Conservation (phyloP, 2,888 invertebrate genomes). For the Pristionchus entomophagus region DNA sequence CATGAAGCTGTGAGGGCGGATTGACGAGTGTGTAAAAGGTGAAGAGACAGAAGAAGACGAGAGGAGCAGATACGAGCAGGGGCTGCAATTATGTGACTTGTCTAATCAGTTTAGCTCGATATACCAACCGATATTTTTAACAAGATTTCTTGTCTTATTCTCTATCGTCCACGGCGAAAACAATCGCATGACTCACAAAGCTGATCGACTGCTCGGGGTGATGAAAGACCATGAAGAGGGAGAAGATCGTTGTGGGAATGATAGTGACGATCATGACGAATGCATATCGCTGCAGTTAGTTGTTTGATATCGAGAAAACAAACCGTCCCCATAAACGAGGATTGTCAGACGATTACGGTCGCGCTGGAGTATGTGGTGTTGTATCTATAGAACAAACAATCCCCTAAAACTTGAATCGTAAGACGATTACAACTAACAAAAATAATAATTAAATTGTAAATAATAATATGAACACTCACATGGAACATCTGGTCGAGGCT, state of each 20-base stretch:
- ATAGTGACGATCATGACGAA: slow-evolving; percentile 46
- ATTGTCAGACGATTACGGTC: too few species aligned
- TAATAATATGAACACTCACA: not conserved
- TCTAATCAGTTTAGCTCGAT: not conserved
- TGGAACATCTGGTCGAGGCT: slow-evolving; percentile 28
- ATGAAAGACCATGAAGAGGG: slow-evolving; percentile 5
- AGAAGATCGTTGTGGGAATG: slow-evolving; percentile 34
- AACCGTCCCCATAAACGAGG: too few species aligned
- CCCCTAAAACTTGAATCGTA: too few species aligned
- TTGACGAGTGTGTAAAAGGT: not conserved
- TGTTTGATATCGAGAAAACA: too few species aligned
- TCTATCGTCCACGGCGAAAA: too few species aligned
- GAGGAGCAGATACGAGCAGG: not conserved
- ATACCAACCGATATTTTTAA: too few species aligned
- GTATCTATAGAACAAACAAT: too few species aligned
- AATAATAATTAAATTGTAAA: not conserved
- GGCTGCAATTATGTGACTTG: not conserved
- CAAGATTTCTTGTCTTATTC: too few species aligned
- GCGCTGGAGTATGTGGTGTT: too few species aligned
- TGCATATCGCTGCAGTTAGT: not conserved
- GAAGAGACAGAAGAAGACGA: slow-evolving; percentile 39
- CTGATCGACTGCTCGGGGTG: not conserved
- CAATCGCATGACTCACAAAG: not conserved
- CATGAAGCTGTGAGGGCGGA: slow-evolving; percentile 27
- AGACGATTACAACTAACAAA: too few species aligned